These are phyloP conservation scores for Mnemiopsis leidyi DNA, from an alignment of 37 sponge, comb jelly and placozoan genomes.

Conservation along the genomic window DNA sequence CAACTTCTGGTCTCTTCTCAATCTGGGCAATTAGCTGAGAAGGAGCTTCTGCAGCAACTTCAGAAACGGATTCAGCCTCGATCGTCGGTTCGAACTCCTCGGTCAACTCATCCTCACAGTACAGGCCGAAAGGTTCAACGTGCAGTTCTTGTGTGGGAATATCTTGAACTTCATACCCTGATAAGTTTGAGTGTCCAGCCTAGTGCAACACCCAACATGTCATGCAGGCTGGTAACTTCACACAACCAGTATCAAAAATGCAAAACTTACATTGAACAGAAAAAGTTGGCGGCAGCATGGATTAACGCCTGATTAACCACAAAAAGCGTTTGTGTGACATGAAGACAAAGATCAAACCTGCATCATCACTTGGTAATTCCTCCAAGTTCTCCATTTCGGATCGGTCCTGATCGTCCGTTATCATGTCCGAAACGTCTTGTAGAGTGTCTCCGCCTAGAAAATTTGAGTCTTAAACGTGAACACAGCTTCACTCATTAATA, in stretches of 20 bases:
- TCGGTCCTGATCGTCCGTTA: slow-evolving; percentile 24
- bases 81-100: not conserved
- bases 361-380: slow-evolving; percentile 22
- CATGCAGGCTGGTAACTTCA: not conserved
- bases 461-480: no score
- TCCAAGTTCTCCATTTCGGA: slow-evolving; percentile 20
- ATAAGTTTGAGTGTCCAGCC: not conserved
- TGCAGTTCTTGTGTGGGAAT: not conserved
- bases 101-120: not conserved
- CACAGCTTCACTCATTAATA: no score
- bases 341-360: no score
- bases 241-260: not conserved
- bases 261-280: not conserved
- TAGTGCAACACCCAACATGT: not conserved
- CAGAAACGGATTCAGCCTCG: not conserved
- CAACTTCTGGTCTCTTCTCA: not conserved
- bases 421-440: slow-evolving; percentile 33
- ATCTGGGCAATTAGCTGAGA: not conserved
- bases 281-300: not conserved
- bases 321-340: no score
- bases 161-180: not conserved
- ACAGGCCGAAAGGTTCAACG: not conserved
- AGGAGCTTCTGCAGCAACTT: not conserved
- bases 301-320: not conserved
- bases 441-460: slow-evolving; percentile 1